phyloP scores from a whole-genome alignment of 2,113 vertebrate species.

The Epinephelus cyanopodus region DNA sequence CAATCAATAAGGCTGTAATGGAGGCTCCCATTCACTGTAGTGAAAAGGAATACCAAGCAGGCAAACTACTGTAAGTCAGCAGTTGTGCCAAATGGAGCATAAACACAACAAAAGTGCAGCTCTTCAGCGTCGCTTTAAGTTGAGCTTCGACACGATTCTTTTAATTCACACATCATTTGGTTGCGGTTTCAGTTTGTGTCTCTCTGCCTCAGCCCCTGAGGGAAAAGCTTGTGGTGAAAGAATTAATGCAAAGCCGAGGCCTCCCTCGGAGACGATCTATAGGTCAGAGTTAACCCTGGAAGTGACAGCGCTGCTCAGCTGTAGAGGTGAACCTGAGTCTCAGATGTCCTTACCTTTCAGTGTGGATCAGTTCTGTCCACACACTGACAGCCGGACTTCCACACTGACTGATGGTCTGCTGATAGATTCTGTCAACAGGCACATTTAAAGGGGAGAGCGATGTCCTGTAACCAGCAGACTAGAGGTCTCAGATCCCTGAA shows the following conservation, averaged over 20 bases:
- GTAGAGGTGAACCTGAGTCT: not conserved
- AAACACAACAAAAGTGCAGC: slow-evolving; percentile 22
- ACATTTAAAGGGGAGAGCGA: slow-evolving; percentile 24
- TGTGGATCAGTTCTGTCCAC: not conserved
- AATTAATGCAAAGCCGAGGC: not conserved
- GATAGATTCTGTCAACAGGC: slow-evolving; percentile 56
- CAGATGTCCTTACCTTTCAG: slow-evolving; percentile 57
- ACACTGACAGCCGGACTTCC: slow-evolving; percentile 22
- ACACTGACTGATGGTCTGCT: slow-evolving; percentile 43
- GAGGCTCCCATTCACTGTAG: slow-evolving; percentile 24
- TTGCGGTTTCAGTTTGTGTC: not conserved
- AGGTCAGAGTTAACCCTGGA: slow-evolving; percentile 12
- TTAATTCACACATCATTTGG: slow-evolving; percentile 39
- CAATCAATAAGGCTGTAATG: slow-evolving; percentile 64
- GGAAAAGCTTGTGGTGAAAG: not conserved
- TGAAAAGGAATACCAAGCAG: slow-evolving; percentile 46
- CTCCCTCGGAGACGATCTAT: slow-evolving; percentile 1
- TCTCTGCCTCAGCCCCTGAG: not conserved
- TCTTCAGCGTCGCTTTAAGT: not conserved
- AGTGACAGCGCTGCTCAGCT: slow-evolving; percentile 16
- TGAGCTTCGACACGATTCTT: slow-evolving; percentile 4
- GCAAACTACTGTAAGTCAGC: slow-evolving; percentile 57
- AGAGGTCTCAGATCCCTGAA: slow-evolving; percentile 8
- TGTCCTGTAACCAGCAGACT: slow-evolving; percentile 4
- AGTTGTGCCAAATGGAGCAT: slow-evolving; percentile 56